Evolutionary conservation across 1,140 invertebrate species (phyloP).

Genomic region (Caenorhabditis briggsae): DNA sequence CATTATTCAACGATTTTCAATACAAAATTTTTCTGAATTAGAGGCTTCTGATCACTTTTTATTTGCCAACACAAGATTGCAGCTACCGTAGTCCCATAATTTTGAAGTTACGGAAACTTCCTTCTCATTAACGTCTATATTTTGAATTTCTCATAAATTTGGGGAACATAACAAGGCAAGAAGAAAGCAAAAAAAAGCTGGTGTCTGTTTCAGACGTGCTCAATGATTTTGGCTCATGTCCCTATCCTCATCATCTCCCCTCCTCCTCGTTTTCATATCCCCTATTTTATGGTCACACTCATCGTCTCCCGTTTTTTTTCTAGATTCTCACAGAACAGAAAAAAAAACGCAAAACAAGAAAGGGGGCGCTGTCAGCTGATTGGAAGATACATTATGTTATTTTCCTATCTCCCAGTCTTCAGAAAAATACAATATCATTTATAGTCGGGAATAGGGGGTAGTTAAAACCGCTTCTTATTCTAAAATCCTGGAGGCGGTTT

Average conservation of each 20-base stretch:
- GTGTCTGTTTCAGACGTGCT: conserved; percentile 22
- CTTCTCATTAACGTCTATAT: too few species aligned
- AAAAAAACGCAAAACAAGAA: background rate
- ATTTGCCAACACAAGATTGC: too few species aligned
- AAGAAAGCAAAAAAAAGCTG: background rate
- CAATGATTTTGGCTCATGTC: conserved; percentile 6
- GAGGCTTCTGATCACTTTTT: too few species aligned
- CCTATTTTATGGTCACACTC: background rate
- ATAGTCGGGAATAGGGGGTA: background rate
- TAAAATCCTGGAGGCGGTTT: too few species aligned
- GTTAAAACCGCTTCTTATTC: too few species aligned
- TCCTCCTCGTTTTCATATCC: background rate
- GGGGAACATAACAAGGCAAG: too few species aligned
- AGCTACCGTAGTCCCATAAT: too few species aligned
- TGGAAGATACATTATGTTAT: background rate
- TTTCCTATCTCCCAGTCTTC: background rate
- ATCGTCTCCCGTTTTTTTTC: background rate
- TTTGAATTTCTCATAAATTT: too few species aligned
- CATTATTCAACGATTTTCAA: too few species aligned
- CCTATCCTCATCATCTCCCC: background rate
- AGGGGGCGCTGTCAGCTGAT: conserved; percentile 4
- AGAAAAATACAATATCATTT: background rate
- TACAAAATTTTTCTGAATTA: too few species aligned
- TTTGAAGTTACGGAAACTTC: too few species aligned
- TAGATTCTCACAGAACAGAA: too few species aligned